These are phyloP conservation scores for Trachelipus rathkii DNA, from an alignment of 1,140 invertebrate species.

Conservation along the genomic window DNA sequence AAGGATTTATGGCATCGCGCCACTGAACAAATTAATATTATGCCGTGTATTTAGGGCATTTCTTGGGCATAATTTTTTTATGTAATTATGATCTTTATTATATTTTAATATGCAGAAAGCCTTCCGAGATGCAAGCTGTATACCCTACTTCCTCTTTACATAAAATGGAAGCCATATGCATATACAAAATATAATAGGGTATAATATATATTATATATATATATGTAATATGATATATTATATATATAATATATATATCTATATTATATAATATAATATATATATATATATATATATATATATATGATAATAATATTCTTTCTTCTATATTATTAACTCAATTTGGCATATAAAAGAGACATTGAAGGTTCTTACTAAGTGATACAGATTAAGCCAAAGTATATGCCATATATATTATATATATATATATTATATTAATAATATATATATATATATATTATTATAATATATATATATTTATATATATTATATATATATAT, in stretches of 20 bases:
- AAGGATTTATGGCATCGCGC: neutral
- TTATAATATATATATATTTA: slow-evolving; percentile 6
- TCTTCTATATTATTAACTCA: too few species aligned
- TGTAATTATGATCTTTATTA: neutral
- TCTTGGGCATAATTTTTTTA: too few species aligned
- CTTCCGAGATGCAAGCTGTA: neutral
- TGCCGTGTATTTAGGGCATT: neutral
- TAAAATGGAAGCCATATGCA: neutral
- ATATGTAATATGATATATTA: neutral
- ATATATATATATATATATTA: neutral
- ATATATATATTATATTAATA: neutral
- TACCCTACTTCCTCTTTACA: neutral
- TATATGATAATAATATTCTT: too few species aligned
- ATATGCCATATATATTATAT: neutral
- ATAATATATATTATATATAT: neutral
- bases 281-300: too few species aligned
- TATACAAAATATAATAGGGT: neutral
- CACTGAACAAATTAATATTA: neutral
- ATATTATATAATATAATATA: too few species aligned
- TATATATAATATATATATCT: neutral
- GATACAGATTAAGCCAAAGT: neutral
- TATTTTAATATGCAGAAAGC: slow-evolving; percentile 1
- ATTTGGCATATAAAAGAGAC: too few species aligned
- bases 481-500: slow-evolving; percentile 15
- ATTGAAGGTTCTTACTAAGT: neutral